Evolutionary conservation across 2,888 invertebrate genomes (phyloP).

Genomic region (Timema podura): DNA sequence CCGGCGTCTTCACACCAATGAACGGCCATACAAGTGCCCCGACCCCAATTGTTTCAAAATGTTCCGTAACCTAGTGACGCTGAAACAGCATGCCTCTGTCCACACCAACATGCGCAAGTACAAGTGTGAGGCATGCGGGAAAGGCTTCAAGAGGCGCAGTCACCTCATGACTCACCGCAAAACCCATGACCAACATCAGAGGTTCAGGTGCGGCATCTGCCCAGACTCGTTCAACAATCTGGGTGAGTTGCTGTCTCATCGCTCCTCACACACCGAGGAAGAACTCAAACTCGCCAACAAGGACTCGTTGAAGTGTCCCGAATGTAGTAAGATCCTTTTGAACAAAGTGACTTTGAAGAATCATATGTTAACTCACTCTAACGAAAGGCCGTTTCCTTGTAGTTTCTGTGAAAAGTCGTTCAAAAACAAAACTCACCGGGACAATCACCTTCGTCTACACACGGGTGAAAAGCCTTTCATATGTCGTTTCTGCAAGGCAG

Average conservation of each 20-base stretch:
- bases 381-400: constrained; percentile 27
- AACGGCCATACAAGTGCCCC: constrained; percentile 24
- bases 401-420: constrained; percentile 26
- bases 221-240: constrained; percentile 10
- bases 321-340: constrained; percentile 23
- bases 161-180: constrained; percentile 21
- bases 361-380: constrained; percentile 29
- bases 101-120: constrained; percentile 21
- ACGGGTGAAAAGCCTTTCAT: constrained; percentile 42
- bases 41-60: constrained; percentile 24
- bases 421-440: constrained; percentile 25
- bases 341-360: constrained; percentile 29
- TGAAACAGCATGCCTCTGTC: constrained; percentile 18
- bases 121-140: constrained; percentile 29
- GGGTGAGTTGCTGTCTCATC: constrained; percentile 22
- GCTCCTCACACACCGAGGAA: constrained; percentile 20
- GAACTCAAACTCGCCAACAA: constrained; percentile 19
- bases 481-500: constrained; percentile 42
- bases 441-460: constrained; percentile 41
- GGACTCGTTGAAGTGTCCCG: neutral
- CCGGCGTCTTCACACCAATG: constrained; percentile 18
- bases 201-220: constrained; percentile 3
- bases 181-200: constrained; percentile 15
- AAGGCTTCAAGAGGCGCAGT: constrained; percentile 25
- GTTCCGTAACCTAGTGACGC: constrained; percentile 21